phyloP scores from a whole-genome alignment of 2,888 invertebrate species.

The Sepiola atlantica region DNA sequence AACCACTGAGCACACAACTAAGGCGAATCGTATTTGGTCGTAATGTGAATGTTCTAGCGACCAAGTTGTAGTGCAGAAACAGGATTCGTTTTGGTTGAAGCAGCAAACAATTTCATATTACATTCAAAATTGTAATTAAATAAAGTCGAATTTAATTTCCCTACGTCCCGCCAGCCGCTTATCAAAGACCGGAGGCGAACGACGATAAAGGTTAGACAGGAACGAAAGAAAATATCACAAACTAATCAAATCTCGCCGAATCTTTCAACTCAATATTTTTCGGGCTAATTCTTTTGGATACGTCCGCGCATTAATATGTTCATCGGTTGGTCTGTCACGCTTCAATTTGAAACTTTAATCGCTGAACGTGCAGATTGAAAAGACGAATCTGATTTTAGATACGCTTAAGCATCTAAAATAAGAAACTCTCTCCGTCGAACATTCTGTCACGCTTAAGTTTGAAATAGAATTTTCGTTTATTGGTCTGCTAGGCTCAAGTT shows the following conservation, averaged over 20 bases:
- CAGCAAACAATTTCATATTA: not conserved
- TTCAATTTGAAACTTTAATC: too few species aligned
- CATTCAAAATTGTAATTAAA: not conserved
- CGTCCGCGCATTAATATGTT: too few species aligned
- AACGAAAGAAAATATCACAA: not conserved
- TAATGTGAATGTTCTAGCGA: not conserved
- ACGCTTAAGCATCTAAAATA: too few species aligned
- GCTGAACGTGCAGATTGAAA: too few species aligned
- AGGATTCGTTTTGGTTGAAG: not conserved
- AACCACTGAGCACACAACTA: not conserved
- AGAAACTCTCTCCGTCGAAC: too few species aligned
- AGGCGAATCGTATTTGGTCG: not conserved
- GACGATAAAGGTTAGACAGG: not conserved
- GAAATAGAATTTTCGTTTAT: too few species aligned
- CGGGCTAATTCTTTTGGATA: too few species aligned
- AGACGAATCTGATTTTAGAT: too few species aligned
- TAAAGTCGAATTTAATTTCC: not conserved
- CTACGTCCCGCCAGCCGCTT: not conserved
- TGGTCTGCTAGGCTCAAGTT: too few species aligned
- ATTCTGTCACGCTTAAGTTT: too few species aligned
- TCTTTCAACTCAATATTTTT: not conserved
- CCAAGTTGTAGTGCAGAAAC: not conserved
- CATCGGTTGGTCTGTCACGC: too few species aligned
- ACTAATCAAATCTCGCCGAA: not conserved
- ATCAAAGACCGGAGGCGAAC: not conserved